Evolutionary conservation across 2,797 vertebrate species (phyloP), one percentile per base, ranked within the genome.

Genomic region (Liparis tanakae): DNA sequence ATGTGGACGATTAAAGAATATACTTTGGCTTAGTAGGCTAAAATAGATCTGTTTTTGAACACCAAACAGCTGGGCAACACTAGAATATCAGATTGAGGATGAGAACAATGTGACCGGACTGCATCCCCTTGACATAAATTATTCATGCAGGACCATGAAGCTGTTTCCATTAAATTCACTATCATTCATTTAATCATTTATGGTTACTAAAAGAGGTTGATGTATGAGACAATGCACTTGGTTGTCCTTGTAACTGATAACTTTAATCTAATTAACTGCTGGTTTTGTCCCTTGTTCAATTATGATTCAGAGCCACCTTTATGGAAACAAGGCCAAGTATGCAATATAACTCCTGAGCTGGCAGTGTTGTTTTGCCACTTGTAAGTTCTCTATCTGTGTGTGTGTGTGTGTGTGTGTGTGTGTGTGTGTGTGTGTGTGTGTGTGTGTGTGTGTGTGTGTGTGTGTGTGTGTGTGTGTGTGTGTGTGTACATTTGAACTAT

Each of bases 251-350:
- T 63, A 82, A 86, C 82, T 82, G 70, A 87, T 84, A 79, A 82
- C 72, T 70, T 81, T 64, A 72, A 61, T 86, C 80, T 89, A 89
- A 89, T 89, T 88, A 87, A 88, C 82, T 74, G 72, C 76, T 76
- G 83, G 56, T 88, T 85, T 81, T 83, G 82, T 86, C 76, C 79
- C 67, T 75, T 79, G 74, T 79, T 83, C 72, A 76, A 79, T 84
- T 87, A 85, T 68, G 76, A 87, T 83, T 89, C 84, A 85, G 77
- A 74, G 79, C 39, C 75, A 79, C 69, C 81, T 82, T 86, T 70
- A 74, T 70, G 67, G 76, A 82, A 78, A 76, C 66, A 41, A 72
- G 75, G 84, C 80, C 54, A 74, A 57, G 70, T 71, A 60, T 43
- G 60, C 66, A 55, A 18, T 73, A 79, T 58, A 80, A 76, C 73